These are phyloP conservation scores for Ancistrus triradiatus DNA, from an alignment of 2,113 vertebrate species.

Conservation along the genomic window DNA sequence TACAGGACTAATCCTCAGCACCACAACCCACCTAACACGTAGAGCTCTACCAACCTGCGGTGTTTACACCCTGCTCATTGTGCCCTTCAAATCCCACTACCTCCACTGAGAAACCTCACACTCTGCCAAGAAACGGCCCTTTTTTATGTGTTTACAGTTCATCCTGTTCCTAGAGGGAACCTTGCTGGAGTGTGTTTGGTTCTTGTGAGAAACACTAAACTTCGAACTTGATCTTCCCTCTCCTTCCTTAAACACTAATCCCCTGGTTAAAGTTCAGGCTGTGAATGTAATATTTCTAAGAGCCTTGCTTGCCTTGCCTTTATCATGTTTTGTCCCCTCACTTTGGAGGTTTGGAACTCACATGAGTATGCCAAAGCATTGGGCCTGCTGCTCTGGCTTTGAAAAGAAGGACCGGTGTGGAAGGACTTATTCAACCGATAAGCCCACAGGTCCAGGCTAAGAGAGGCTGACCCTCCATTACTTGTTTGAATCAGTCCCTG, in stretches of 20 bases:
- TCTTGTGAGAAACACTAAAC: not conserved
- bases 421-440: too few species aligned
- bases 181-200: slow-evolving; percentile 16
- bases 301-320: slow-evolving; percentile 6
- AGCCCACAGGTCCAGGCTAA: not conserved
- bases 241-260: slow-evolving; percentile 5
- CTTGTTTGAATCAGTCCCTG: not conserved
- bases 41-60: slow-evolving; percentile 25
- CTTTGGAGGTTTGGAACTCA: slow-evolving; percentile 2
- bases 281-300: slow-evolving; percentile 40
- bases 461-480: not conserved
- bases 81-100: slow-evolving; percentile 63
- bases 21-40: slow-evolving; percentile 47
- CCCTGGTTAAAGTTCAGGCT: slow-evolving; percentile 11
- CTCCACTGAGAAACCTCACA: slow-evolving; percentile 64
- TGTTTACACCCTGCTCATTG: slow-evolving; percentile 32
- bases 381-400: slow-evolving; percentile 17
- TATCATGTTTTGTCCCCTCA: not conserved
- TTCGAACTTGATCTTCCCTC: not conserved
- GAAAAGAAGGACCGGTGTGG: slow-evolving; percentile 8
- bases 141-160: slow-evolving; percentile 67
- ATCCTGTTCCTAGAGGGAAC: slow-evolving; percentile 12
- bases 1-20: slow-evolving; percentile 70
- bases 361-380: slow-evolving; percentile 41
- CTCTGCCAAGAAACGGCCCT: slow-evolving; percentile 67